Percentiles rank a stretch among this genome's conserved stretches.
phyloP scores from a whole-genome alignment of 2,797 vertebrate genomes.

The Sebastolobus altivelis region DNA sequence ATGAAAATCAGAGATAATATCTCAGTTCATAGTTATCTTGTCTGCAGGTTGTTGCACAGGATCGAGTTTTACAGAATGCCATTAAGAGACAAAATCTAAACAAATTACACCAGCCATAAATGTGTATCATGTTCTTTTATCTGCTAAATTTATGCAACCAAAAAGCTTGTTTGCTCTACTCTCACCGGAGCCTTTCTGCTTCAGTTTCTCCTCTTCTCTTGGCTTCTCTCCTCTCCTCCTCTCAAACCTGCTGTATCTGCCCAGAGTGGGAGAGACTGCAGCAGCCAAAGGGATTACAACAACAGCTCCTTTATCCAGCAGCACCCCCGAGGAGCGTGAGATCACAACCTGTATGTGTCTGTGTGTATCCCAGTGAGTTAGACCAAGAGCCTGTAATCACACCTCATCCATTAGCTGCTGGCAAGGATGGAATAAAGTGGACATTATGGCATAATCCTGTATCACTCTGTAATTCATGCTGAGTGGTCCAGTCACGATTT shows the following conservation, averaged over 20 bases:
- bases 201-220: constrained; percentile 18
- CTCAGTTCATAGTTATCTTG: constrained; percentile 23
- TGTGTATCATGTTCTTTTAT: background rate
- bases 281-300: constrained; percentile 61
- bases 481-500: constrained; percentile 62
- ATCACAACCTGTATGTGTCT: constrained; percentile 62
- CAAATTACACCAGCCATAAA: background rate
- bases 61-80: constrained; percentile 16
- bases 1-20: constrained; percentile 29
- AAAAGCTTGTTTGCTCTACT: background rate
- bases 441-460: constrained; percentile 55
- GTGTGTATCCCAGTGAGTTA: constrained; percentile 48
- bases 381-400: constrained; percentile 51
- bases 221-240: constrained; percentile 38
- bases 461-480: constrained; percentile 72
- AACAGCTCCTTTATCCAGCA: constrained; percentile 76
- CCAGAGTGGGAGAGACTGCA: constrained; percentile 49
- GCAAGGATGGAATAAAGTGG: constrained; percentile 39
- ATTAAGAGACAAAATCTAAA: constrained; percentile 3
- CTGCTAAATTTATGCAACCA: background rate
- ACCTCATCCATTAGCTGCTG: constrained; percentile 73
- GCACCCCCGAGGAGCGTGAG: constrained; percentile 67
- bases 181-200: background rate
- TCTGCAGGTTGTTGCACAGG: background rate
- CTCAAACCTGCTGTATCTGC: constrained; percentile 31